Conservation (phyloP, 2,113 vertebrate species). For the Atlantisia rogersi region DNA sequence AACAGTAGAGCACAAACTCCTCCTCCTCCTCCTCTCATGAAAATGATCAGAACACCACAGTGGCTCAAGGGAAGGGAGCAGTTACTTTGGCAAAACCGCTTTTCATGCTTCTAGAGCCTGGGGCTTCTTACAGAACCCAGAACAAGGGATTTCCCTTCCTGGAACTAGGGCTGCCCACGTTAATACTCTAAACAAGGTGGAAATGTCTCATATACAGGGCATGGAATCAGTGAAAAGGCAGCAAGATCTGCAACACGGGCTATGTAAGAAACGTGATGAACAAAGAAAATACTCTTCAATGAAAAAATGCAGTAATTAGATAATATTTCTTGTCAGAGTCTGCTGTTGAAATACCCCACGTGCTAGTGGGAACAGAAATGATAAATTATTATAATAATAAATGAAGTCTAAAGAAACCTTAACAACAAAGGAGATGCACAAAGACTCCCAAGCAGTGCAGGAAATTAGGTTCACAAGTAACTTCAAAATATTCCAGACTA, state of each 20-base stretch:
- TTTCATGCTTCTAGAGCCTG: neutral
- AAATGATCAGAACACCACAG: neutral
- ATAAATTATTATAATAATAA: neutral
- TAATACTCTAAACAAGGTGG: neutral
- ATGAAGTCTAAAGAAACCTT: neutral
- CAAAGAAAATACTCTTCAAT: neutral
- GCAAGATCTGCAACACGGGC: neutral
- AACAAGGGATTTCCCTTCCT: neutral
- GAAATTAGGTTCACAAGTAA: neutral
- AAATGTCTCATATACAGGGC: neutral
- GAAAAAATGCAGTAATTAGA: neutral
- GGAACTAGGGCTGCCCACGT: neutral
- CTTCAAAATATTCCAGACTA: neutral
- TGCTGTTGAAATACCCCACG: neutral
- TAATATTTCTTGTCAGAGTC: neutral
- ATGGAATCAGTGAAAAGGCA: neutral
- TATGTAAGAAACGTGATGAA: neutral
- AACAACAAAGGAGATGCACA: neutral
- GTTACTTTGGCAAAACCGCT: neutral
- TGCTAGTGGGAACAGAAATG: conserved; percentile 6
- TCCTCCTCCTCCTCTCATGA: neutral
- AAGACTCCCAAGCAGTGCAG: neutral
- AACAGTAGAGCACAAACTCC: neutral
- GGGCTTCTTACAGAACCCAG: neutral
- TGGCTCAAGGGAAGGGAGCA: neutral